These are phyloP conservation scores for Lordiphosa clarofinis DNA, from an alignment of 1,140 invertebrate species.

Conservation along the genomic window DNA sequence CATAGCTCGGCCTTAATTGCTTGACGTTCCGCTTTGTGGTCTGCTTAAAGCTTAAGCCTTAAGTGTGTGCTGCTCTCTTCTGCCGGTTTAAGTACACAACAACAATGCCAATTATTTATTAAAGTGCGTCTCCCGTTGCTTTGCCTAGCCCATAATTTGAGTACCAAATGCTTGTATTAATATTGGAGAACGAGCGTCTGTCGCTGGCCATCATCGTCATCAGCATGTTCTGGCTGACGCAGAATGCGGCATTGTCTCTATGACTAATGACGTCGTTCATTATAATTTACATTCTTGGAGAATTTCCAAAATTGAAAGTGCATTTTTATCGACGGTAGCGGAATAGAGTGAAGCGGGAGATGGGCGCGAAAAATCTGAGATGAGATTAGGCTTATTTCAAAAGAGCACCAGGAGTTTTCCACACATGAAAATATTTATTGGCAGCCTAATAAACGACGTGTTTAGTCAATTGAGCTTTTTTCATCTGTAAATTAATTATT, in stretches of 20 bases:
- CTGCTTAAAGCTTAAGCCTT: conserved; percentile 6
- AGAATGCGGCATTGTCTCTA: conserved; percentile 64
- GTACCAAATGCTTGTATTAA: conserved; percentile 40
- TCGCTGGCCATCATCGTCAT: conserved; percentile 17
- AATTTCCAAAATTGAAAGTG: conserved; percentile 55
- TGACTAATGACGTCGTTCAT: conserved; percentile 78
- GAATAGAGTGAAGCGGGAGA: conserved; percentile 7
- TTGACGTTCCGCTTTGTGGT: conserved; percentile 58
- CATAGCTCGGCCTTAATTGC: conserved; percentile 72
- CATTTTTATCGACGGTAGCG: conserved; percentile 24
- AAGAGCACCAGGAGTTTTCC: too few species aligned
- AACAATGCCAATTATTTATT: conserved; percentile 75
- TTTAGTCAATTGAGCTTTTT: too few species aligned
- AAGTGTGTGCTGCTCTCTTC: conserved; percentile 2
- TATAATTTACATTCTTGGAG: conserved; percentile 75
- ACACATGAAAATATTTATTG: too few species aligned
- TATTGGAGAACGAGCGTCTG: conserved; percentile 20
- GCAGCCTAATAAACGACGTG: too few species aligned
- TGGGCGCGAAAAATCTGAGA: too few species aligned
- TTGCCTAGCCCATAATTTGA: conserved; percentile 29
- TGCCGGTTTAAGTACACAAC: conserved; percentile 24
- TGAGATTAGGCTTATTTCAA: too few species aligned
- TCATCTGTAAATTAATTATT: too few species aligned
- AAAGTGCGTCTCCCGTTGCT: conserved; percentile 45
- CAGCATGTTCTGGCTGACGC: conserved; percentile 8